Evolutionary conservation across 2,113 vertebrate genomes (phyloP).

Genomic region (Meriones unguiculatus): DNA sequence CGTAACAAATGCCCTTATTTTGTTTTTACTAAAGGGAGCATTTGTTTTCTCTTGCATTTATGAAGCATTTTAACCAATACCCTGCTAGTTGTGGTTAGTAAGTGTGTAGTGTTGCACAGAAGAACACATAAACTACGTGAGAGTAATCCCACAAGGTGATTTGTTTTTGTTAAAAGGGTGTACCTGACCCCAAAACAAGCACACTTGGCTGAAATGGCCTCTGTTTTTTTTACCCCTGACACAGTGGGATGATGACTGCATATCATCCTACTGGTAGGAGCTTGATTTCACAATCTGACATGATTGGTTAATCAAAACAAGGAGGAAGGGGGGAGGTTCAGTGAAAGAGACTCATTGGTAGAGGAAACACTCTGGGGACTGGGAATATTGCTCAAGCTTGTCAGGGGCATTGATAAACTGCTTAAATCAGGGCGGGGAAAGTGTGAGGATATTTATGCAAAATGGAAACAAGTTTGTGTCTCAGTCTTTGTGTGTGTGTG

Average conservation of each 20-base stretch:
- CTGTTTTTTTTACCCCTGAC: background rate
- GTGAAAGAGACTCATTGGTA: background rate
- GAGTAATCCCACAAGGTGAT: background rate
- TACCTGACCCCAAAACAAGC: background rate
- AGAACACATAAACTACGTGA: background rate
- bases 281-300: too few relatives aligned
- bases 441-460: background rate
- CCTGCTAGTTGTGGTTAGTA: constrained; percentile 38
- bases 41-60: background rate
- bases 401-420: constrained; percentile 6
- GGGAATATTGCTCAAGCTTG: background rate
- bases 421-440: background rate
- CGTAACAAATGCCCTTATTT: background rate
- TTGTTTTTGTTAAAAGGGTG: background rate
- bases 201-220: background rate
- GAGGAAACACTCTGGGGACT: background rate
- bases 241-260: background rate
- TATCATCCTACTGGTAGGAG: too few relatives aligned
- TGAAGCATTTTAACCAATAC: background rate
- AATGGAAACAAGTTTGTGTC: background rate
- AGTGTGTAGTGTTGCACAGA: background rate
- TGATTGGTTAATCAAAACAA: background rate
- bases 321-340: background rate
- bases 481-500: background rate
- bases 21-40: background rate